These are phyloP conservation scores for Creontiades dilutus DNA, from an alignment of 2,888 invertebrate species.

Conservation along the genomic window DNA sequence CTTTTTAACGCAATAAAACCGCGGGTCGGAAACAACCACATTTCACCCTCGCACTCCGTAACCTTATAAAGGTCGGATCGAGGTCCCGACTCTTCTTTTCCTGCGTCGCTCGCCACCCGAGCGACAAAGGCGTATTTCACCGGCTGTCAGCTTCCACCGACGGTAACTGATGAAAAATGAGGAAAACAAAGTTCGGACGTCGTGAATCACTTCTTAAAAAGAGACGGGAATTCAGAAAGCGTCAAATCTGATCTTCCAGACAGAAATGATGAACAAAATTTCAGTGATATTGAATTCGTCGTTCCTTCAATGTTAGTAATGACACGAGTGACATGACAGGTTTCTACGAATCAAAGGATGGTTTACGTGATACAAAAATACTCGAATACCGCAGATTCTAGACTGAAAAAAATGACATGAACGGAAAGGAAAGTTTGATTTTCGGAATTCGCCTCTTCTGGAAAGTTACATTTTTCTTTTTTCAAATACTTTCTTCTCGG, in stretches of 20 bases:
- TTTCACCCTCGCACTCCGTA: constrained; percentile 15
- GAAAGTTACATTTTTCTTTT: too few relatives aligned
- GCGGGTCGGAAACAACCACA: constrained; percentile 28
- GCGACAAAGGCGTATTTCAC: constrained; percentile 1
- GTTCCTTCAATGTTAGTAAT: too few relatives aligned
- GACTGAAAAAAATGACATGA: neutral
- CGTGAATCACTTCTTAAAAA: neutral
- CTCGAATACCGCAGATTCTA: neutral
- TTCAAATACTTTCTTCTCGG: too few relatives aligned
- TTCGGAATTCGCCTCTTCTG: too few relatives aligned
- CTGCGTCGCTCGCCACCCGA: neutral
- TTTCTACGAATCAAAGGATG: neutral
- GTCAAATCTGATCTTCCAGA: too few relatives aligned
- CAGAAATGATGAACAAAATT: too few relatives aligned
- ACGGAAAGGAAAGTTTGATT: too few relatives aligned
- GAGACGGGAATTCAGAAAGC: too few relatives aligned
- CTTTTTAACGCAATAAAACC: neutral
- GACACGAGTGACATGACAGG: too few relatives aligned
- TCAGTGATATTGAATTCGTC: too few relatives aligned
- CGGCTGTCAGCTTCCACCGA: neutral
- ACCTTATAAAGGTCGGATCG: constrained; percentile 24
- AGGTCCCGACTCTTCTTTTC: neutral
- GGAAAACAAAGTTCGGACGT: neutral
- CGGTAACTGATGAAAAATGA: neutral
- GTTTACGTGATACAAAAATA: too few relatives aligned